Evolutionary conservation across 2,888 invertebrate genomes (phyloP).

Genomic region (Melipona beecheii): DNA sequence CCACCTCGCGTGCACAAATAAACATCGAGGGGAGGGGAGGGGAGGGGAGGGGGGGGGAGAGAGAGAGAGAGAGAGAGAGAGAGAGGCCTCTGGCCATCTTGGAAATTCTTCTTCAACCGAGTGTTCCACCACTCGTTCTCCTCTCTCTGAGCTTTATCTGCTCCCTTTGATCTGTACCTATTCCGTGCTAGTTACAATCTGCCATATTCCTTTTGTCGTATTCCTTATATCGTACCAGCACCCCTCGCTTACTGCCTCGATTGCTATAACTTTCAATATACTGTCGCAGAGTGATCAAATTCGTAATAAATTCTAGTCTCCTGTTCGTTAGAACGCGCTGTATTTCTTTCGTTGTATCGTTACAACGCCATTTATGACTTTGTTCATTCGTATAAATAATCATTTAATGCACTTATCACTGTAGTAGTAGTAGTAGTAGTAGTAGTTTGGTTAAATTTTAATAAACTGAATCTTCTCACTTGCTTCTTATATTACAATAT

Average conservation of each 20-base stretch:
- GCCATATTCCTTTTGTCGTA: constrained; percentile 8
- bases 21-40: not conserved
- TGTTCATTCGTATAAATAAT: no score
- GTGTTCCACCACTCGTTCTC: not conserved
- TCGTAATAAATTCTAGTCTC: not conserved
- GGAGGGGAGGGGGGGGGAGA: not conserved
- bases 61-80: not conserved
- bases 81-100: constrained; percentile 5
- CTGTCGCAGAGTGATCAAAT: not conserved
- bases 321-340: no score
- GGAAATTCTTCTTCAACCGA: not conserved
- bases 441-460: no score
- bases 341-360: no score
- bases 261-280: not conserved
- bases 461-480: no score
- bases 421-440: no score
- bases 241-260: not conserved
- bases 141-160: not conserved
- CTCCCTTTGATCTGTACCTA: not conserved
- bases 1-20: not conserved
- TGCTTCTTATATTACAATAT: no score
- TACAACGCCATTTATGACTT: no score
- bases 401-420: no score
- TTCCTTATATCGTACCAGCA: not conserved
- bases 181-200: not conserved